Percentiles rank a stretch among this genome's conserved stretches.
phyloP scores from a whole-genome alignment of 64 coral and sea anemone genomes.

The Dendronephthya gigantea region DNA sequence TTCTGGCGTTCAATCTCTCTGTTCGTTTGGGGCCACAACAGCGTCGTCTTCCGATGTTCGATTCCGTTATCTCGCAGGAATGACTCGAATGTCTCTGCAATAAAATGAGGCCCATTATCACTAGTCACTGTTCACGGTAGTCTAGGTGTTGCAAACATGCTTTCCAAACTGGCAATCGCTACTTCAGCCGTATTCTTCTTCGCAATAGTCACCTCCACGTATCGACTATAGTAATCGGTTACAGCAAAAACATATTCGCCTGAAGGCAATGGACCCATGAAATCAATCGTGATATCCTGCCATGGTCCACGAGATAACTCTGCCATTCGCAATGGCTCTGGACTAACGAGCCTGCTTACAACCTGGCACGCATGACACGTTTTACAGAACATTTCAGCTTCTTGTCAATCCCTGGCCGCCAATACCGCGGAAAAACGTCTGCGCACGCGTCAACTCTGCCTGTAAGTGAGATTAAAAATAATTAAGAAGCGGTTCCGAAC shows the following conservation, averaged over 20 bases:
- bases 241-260: constrained; percentile 13
- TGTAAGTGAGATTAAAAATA: no score
- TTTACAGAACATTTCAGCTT: constrained; percentile 36
- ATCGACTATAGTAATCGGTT: constrained; percentile 20
- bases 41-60: not conserved
- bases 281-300: not conserved
- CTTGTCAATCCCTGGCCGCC: constrained; percentile 3
- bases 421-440: no score
- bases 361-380: constrained; percentile 35
- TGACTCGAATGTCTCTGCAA: not conserved
- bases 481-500: no score
- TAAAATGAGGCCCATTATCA: constrained; percentile 22
- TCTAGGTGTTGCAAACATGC: not conserved
- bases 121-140: constrained; percentile 15
- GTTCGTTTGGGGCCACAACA: constrained; percentile 13
- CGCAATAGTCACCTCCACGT: no score
- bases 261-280: constrained; percentile 8
- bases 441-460: no score
- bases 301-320: not conserved
- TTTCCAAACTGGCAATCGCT: not conserved
- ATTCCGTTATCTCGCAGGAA: constrained; percentile 24
- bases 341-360: not conserved
- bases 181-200: not conserved
- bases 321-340: not conserved
- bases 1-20: constrained; percentile 14